These are phyloP conservation scores for Patella vulgata DNA, from an alignment of 1,140 invertebrate genomes.

Conservation along the genomic window DNA sequence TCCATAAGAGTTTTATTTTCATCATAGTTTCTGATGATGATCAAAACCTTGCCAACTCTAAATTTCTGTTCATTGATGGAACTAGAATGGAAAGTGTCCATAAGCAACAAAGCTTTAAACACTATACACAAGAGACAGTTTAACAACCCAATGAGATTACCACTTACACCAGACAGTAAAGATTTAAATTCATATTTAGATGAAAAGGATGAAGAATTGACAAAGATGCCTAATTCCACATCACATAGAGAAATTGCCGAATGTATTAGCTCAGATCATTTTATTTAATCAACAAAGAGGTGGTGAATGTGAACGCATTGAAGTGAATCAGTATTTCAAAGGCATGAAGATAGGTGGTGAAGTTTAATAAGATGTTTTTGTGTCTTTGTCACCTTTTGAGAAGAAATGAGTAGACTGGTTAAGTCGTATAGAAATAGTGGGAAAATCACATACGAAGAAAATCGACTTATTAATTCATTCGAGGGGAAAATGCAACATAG, in stretches of 20 bases:
- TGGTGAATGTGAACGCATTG: conserved; percentile 10
- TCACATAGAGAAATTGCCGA: conserved; percentile 4
- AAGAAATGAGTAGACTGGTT: not conserved
- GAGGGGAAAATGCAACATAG: too few relatives aligned
- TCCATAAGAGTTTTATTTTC: too few relatives aligned
- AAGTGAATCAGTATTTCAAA: not conserved
- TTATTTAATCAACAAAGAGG: conserved; percentile 14
- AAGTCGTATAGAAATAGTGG: conserved; percentile 13
- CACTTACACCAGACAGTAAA: conserved; percentile 18
- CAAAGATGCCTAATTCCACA: not conserved
- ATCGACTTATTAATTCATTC: too few relatives aligned
- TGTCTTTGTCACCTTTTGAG: not conserved
- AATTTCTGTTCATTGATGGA: conserved; percentile 4
- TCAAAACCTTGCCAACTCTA: too few relatives aligned
- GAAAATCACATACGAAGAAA: not conserved
- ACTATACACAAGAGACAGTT: conserved; percentile 8
- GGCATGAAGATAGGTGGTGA: not conserved
- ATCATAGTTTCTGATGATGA: too few relatives aligned
- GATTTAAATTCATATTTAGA: conserved; percentile 11
- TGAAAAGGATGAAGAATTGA: not conserved
- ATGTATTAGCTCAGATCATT: conserved; percentile 16
- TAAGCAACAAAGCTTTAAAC: conserved; percentile 13
- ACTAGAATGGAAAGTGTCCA: conserved; percentile 15
- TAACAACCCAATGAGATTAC: conserved; percentile 13
- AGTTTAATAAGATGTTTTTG: not conserved